A percentile compares a stretch with the other conserved stretches of the same genome.
Evolutionary conservation across 2,797 vertebrate species (phyloP).

Genomic region (Macropus fuliginosus): DNA sequence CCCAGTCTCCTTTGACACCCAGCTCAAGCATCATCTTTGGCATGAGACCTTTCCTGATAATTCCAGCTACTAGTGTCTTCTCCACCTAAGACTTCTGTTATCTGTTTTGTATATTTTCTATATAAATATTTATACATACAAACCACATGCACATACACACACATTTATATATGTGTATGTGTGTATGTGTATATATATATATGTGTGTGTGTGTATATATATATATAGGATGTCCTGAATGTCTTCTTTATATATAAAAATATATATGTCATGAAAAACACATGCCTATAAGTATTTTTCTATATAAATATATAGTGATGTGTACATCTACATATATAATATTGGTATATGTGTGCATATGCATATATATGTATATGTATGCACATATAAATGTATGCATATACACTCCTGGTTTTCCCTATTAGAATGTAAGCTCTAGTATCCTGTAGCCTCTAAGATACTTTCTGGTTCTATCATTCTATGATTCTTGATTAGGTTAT

Average conservation of each 20-base stretch:
- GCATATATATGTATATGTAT: background rate
- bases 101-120: background rate
- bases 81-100: background rate
- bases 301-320: too few species aligned
- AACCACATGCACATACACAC: background rate
- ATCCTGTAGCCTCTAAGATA: background rate
- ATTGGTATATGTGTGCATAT: background rate
- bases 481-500: background rate
- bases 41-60: background rate
- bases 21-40: background rate
- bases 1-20: background rate
- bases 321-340: background rate
- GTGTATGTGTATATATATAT: too few species aligned
- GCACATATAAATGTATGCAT: background rate
- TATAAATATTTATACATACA: background rate
- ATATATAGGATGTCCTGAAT: background rate
- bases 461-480: background rate
- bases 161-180: background rate
- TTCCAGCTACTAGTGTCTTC: background rate
- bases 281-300: too few species aligned
- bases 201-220: too few species aligned
- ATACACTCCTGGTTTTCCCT: background rate
- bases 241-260: background rate
- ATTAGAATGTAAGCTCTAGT: background rate
- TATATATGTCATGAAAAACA: too few species aligned